These are phyloP conservation scores for Apodemus sylvaticus DNA, from an alignment of 2,113 vertebrate species.

Conservation along the genomic window DNA sequence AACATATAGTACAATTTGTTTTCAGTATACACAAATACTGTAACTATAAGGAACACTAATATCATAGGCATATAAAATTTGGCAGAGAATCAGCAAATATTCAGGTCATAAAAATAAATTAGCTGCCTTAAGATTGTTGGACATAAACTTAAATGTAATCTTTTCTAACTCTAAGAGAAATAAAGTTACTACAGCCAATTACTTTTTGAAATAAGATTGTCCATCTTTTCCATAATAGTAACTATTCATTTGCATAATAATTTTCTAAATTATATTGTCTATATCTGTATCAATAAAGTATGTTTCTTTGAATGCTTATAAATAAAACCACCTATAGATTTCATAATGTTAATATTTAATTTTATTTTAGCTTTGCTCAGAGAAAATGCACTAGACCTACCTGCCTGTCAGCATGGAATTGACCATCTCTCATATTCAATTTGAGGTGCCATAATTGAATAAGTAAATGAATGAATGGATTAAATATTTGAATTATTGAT, in stretches of 20 bases:
- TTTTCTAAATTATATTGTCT: background rate
- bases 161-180: constrained; percentile 8
- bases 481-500: constrained; percentile 50
- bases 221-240: background rate
- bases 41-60: background rate
- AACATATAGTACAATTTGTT: background rate
- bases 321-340: constrained; percentile 34
- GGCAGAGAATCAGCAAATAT: constrained; percentile 25
- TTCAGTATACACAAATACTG: background rate
- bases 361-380: constrained; percentile 44
- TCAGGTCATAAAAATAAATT: background rate
- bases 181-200: background rate
- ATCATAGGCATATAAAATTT: background rate
- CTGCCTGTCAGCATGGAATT: background rate
- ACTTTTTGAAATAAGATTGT: constrained; percentile 26
- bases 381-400: constrained; percentile 48
- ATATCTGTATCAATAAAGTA: constrained; percentile 34
- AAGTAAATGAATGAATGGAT: constrained; percentile 46
- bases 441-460: constrained; percentile 50
- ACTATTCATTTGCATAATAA: constrained; percentile 16
- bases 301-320: constrained; percentile 27
- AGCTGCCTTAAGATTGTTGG: background rate
- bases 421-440: constrained; percentile 45
- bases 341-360: constrained; percentile 48
- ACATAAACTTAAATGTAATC: background rate